Base-by-base conservation (phyloP, 2,888 invertebrate genomes). In the Pachymerium ferrugineum region DNA sequence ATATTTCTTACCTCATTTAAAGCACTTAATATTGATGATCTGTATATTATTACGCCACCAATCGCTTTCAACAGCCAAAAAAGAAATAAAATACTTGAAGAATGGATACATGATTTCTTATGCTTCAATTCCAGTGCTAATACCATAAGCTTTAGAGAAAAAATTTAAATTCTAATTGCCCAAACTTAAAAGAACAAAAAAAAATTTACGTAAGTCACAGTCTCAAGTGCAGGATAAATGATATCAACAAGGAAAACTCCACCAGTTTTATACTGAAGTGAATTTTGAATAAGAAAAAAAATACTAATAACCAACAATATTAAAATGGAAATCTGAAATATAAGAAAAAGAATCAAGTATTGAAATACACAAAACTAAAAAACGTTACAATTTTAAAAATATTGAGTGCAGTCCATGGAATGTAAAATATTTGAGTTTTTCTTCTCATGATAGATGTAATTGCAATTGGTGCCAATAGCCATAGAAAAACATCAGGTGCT, bases 401-500 rank as follows among this genome's bases (percentile, higher is more conserved):
- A 35, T 71, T 71, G 3, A 71, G n/a, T 22, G 22, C 8, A 12
- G 71, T 71, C 71, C 71, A 71, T 14, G 35, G 71, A 0, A 71
- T 71, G 8, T 35, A 22, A 22, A 62, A 62, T 25, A 28, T 62
- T 28, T 62, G 22, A 28, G 22, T 3, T 28, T 28, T 3, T 14
- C 62, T 62, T 38, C 71, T 16, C 12, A 2, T 33, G 12, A 71
- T 71, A 12, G 6, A 16, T 8, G 22, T 16, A 28, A 78, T 74
- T 25, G 77, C 76, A 22, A 81, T 74, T 2, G 81, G 81, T 3
- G 80, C 68, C 3, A 78, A 69, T 1, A 80, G 30, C 81, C 81
- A 81, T n/a, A 83, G 78, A 70, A 80, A 79, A n/a, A 78, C 80
- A 77, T 82, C 81, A 2, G 85, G 84, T 10, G 82, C 78, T 84